A percentile compares a stretch with the other conserved stretches of the same genome.
Conservation (phyloP, 2,113 vertebrate genomes). For the Ammodramus savannarum region DNA sequence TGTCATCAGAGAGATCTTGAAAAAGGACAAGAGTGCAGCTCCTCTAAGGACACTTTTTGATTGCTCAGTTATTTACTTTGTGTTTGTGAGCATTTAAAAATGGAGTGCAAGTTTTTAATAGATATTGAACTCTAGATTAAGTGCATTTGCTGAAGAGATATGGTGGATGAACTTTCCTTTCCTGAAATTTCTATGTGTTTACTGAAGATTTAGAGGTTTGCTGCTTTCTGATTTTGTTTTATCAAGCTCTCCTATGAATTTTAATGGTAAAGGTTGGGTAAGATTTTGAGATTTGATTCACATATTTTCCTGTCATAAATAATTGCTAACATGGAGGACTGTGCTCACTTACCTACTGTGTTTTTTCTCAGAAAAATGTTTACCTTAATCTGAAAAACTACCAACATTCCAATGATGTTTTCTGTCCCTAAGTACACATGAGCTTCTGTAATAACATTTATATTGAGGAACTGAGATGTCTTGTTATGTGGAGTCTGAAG, state of each 20-base stretch:
- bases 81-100: not conserved
- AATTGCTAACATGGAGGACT: not conserved
- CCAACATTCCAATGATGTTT: accelerated
- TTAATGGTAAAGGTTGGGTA: not conserved
- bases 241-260: not conserved
- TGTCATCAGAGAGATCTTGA: not conserved
- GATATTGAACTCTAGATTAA: not conserved
- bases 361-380: not conserved
- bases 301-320: not conserved
- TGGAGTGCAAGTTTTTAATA: not conserved
- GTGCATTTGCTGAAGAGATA: not conserved
- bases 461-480: accelerated
- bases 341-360: not conserved
- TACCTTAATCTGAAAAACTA: not conserved
- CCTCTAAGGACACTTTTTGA: not conserved
- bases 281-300: not conserved
- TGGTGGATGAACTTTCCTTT: not conserved
- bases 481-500: not conserved
- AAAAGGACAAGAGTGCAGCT: not conserved
- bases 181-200: not conserved
- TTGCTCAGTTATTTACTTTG: not conserved
- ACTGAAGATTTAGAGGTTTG: not conserved
- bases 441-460: not conserved
- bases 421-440: not conserved
- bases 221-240: not conserved